These are phyloP conservation scores for Engraulis encrasicolus DNA, from an alignment of 2,113 vertebrate genomes.

Conservation along the genomic window DNA sequence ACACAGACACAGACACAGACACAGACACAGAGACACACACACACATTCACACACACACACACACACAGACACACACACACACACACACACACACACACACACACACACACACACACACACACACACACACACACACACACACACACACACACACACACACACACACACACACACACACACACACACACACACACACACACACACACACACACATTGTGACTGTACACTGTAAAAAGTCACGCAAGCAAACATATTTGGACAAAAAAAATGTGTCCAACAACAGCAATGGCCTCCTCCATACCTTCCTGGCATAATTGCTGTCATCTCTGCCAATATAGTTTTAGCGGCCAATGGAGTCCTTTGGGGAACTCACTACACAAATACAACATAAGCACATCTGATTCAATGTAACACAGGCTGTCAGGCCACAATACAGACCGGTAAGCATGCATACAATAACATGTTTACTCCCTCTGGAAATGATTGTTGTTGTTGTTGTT, in stretches of 20 bases:
- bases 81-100: constrained; percentile 49
- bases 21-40: constrained; percentile 51
- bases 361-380: neutral
- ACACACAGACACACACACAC: too few relatives aligned
- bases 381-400: neutral
- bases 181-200: too few relatives aligned
- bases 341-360: neutral
- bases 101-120: too few relatives aligned
- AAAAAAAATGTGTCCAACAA: neutral
- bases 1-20: too few relatives aligned
- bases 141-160: too few relatives aligned
- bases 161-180: too few relatives aligned
- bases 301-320: neutral
- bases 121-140: too few relatives aligned
- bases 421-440: neutral
- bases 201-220: constrained; percentile 49
- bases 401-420: neutral
- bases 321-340: neutral
- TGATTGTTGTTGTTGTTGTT: too few relatives aligned
- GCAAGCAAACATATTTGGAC: neutral
- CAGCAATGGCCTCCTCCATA: neutral
- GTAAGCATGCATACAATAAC: too few relatives aligned
- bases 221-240: neutral
- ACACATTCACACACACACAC: too few relatives aligned
- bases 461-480: too few relatives aligned